Evolutionary conservation across 2,888 invertebrate species (phyloP), one percentile per base, ranked within the genome.

Genomic region (Pilophorus perplexus): DNA sequence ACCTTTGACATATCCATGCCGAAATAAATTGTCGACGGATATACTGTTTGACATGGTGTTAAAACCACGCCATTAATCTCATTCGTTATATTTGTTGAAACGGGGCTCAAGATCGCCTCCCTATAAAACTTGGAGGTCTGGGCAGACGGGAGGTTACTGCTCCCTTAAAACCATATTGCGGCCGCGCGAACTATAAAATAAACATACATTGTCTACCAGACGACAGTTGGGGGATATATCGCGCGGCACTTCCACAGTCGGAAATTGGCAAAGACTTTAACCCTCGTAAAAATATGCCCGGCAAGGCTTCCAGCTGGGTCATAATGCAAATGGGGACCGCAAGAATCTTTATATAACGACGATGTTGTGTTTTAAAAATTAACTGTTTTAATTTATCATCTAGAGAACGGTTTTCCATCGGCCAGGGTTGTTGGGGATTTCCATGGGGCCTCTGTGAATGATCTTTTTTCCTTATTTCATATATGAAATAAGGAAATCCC

Each of bases 201-300:
- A 62, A 46, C 28, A 62, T 46, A 14, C 48, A 62, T 62, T 62
- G 62, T 62, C 62, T 62, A 62, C 38, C 62, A 62, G 62, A 62
- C 62, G 62, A 62, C 62, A 62, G 59, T 40, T 20, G 42, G 6
- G 62, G 46, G 59, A 46, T 46, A 62, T 46, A 62, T 62, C 46
- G 46, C 37, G 16, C 22, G 12, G 20, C n/a, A 16, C 46, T 46
- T 62, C 33, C 62, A 20, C 27, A 62, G 62, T 62, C 46, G 44
- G 62, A 44, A 46, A 62, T 62, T 62, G 62, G 62, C 62, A 62
- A 55, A 55, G 62, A 48, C 28, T 60, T 57, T 42, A 46, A 25
- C 38, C 48, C 40, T 59, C 40, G 33, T 59, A 59, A 59, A 59
- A 59, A 59, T 42, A 48, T 59, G 59, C 59, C 59, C 25, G 23